Evolutionary conservation across 2,888 invertebrate species (phyloP).

Genomic region (Noctuana brunneofusca): DNA sequence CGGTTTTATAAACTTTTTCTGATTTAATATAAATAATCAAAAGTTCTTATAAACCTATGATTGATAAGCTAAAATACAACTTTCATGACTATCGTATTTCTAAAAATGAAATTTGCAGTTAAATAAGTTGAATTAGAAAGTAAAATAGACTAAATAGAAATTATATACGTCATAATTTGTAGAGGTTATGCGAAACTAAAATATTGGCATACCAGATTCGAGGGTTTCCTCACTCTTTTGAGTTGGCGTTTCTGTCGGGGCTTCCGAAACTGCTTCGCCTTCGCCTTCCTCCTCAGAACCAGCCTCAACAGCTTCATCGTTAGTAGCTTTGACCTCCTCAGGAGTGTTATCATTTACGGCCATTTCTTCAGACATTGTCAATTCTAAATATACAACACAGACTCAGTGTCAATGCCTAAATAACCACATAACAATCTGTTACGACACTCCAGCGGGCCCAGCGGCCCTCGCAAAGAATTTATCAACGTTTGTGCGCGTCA

Average conservation of each 20-base stretch:
- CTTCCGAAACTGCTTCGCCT: constrained; percentile 46
- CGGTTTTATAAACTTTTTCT: background rate
- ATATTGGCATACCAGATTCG: constrained; percentile 36
- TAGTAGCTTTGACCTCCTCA: constrained; percentile 58
- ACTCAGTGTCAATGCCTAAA: constrained; percentile 66
- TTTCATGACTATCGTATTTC: background rate
- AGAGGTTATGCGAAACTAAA: constrained; percentile 47
- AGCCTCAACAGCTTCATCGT: constrained; percentile 50
- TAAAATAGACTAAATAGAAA: constrained; percentile 32
- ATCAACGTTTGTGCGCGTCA: constrained; percentile 73
- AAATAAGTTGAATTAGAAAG: constrained; percentile 20
- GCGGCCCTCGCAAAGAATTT: constrained; percentile 60
- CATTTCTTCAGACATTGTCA: constrained; percentile 81
- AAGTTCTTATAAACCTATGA: background rate
- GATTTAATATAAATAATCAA: background rate
- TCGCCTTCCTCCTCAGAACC: constrained; percentile 48
- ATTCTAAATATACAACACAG: constrained; percentile 63
- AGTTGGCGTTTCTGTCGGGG: constrained; percentile 45
- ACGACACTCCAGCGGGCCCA: constrained; percentile 61
- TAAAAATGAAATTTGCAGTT: background rate
- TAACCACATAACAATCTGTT: constrained; percentile 72
- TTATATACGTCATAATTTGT: constrained; percentile 24
- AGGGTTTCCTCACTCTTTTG: constrained; percentile 42
- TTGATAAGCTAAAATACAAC: background rate
- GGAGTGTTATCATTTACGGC: constrained; percentile 74